phyloP scores from a whole-genome alignment of 2,888 invertebrate species.

The Leptogaster cylindrica region DNA sequence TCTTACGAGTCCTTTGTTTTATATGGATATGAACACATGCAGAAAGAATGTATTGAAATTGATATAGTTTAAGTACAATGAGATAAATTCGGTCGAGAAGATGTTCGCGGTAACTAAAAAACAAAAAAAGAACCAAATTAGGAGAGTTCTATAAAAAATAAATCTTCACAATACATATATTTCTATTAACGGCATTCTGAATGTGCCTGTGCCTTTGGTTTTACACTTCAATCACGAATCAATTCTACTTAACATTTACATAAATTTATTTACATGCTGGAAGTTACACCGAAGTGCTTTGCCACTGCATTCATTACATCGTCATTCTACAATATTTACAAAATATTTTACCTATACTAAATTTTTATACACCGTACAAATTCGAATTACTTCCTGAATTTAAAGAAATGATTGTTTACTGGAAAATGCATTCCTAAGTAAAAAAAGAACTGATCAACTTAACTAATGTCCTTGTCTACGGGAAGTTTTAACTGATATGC shows the following conservation, averaged over 20 bases:
- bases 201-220: background rate
- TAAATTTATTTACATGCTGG: conserved; percentile 23
- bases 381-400: conserved; percentile 24
- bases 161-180: conserved; percentile 11
- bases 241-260: conserved; percentile 42
- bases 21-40: conserved; percentile 26
- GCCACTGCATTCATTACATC: background rate
- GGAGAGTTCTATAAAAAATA: conserved; percentile 10
- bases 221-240: conserved; percentile 37
- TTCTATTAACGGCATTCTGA: background rate
- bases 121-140: too few species aligned
- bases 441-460: background rate
- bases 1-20: conserved; percentile 29
- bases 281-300: conserved; percentile 11
- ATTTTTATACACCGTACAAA: conserved; percentile 22
- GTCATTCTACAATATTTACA: conserved; percentile 4
- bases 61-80: conserved; percentile 11
- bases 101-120: conserved; percentile 21
- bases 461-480: background rate
- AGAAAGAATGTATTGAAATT: background rate
- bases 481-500: conserved; percentile 34
- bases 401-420: conserved; percentile 44
- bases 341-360: background rate
- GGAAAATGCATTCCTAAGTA: conserved; percentile 19
- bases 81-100: conserved; percentile 32